A percentile compares a stretch with the other conserved stretches of the same genome.
Evolutionary conservation across 1,140 invertebrate species (phyloP).

Genomic region (Scaptodrosophila lebanonensis): DNA sequence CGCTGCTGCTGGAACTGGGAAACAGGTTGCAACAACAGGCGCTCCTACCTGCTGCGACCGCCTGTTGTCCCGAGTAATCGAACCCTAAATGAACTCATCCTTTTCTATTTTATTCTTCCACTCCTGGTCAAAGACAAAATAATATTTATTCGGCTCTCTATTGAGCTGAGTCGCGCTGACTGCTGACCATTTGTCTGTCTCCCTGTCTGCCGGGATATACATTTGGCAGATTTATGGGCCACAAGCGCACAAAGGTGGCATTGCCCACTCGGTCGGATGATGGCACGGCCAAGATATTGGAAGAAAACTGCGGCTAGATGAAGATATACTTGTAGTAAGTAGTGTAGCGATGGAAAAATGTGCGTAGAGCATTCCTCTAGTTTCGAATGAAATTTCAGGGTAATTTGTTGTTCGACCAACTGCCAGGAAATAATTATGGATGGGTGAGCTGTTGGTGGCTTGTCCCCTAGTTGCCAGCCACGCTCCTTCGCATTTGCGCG

Average conservation of each 20-base stretch:
- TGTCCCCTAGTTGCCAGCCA: conserved; percentile 21
- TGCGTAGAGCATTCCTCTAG: too few relatives aligned
- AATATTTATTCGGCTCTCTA: conserved; percentile 72
- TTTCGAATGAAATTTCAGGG: conserved; percentile 56
- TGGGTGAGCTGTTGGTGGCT: conserved; percentile 74
- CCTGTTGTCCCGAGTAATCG: background rate
- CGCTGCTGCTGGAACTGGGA: background rate
- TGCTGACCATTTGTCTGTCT: conserved; percentile 22
- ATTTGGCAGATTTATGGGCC: conserved; percentile 64
- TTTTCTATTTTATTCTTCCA: conserved; percentile 35
- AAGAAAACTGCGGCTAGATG: conserved; percentile 1
- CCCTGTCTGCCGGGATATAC: background rate
- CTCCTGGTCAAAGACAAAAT: conserved; percentile 43
- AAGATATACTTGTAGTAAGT: too few relatives aligned
- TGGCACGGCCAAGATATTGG: conserved; percentile 43
- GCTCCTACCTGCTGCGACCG: conserved; percentile 29
- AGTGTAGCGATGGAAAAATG: too few relatives aligned
- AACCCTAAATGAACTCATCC: conserved; percentile 70
- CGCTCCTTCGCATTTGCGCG: conserved; percentile 47
- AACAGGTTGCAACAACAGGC: conserved; percentile 1
- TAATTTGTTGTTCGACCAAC: conserved; percentile 50
- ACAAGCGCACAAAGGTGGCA: conserved; percentile 26
- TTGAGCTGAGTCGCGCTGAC: conserved; percentile 72
- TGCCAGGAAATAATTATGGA: too few relatives aligned
- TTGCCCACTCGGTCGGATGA: conserved; percentile 27